phyloP scores from a whole-genome alignment of 2,797 vertebrate species.

The Bufotes viridis region DNA sequence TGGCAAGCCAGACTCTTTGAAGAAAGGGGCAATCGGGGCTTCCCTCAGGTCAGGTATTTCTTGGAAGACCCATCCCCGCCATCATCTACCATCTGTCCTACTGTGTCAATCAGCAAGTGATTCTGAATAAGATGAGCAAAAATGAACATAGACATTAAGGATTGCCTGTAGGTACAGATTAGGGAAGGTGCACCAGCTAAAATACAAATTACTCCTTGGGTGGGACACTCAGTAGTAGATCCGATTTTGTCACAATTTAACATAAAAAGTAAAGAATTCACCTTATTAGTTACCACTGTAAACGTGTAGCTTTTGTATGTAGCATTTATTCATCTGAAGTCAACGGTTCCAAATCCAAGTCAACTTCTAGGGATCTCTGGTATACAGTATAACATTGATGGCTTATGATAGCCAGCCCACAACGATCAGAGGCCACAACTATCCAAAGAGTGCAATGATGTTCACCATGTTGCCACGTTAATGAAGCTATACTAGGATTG shows the following conservation, averaged over 20 bases:
- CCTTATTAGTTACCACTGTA: neutral
- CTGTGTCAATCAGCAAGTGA: slow-evolving; percentile 34
- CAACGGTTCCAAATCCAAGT: too few species aligned
- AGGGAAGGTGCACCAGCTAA: neutral
- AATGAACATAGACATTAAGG: slow-evolving; percentile 4
- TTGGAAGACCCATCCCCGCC: slow-evolving; percentile 23
- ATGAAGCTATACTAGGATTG: too few species aligned
- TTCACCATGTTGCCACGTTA: too few species aligned
- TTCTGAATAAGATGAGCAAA: slow-evolving; percentile 24
- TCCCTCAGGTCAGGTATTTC: slow-evolving; percentile 44
- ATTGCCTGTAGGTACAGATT: slow-evolving; percentile 5
- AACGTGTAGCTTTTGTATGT: too few species aligned
- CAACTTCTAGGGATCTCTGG: too few species aligned
- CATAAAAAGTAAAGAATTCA: neutral
- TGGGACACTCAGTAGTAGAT: neutral
- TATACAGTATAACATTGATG: too few species aligned
- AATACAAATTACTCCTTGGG: neutral
- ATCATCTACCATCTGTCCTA: slow-evolving; percentile 40
- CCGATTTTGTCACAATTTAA: neutral
- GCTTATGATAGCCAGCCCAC: too few species aligned
- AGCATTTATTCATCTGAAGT: too few species aligned
- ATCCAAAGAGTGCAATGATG: too few species aligned
- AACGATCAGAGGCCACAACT: too few species aligned
- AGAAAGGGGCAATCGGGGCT: slow-evolving; percentile 20
- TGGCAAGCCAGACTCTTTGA: slow-evolving; percentile 3